Percentiles rank a stretch among this genome's conserved stretches.
These are phyloP conservation scores for Frankliniella fusca DNA, from an alignment of 2,888 invertebrate genomes.

Conservation along the genomic window DNA sequence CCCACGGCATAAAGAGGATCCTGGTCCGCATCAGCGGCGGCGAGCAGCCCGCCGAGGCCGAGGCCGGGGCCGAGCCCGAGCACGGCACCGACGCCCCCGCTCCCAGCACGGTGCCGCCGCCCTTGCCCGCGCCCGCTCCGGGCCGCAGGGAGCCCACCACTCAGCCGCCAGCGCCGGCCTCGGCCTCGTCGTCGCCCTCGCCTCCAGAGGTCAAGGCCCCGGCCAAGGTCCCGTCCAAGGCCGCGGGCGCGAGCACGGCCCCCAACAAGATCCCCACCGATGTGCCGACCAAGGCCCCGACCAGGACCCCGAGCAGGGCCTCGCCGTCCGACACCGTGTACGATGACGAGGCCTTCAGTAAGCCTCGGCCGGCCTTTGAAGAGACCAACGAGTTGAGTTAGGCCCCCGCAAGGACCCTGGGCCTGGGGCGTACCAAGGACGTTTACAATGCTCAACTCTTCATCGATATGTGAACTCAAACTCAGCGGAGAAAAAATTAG, in stretches of 20 bases:
- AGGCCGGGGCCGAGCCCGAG: not conserved
- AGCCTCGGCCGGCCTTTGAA: not conserved
- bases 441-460: too few relatives aligned
- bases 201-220: too few relatives aligned
- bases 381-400: slow-evolving; percentile 9
- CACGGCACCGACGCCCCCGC: not conserved
- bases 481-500: too few relatives aligned
- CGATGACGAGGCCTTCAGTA: slow-evolving; percentile 7
- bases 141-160: not conserved
- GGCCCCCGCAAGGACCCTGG: not conserved
- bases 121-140: not conserved
- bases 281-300: not conserved
- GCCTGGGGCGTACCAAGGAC: too few relatives aligned
- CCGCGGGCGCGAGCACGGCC: not conserved
- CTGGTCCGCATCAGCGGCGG: not conserved
- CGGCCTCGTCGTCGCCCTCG: not conserved
- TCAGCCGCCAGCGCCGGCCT: not conserved
- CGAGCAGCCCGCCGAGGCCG: not conserved
- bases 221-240: not conserved
- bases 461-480: too few relatives aligned
- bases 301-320: not conserved
- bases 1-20: not conserved
- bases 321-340: not conserved
- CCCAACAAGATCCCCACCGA: not conserved
- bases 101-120: not conserved